phyloP scores from a whole-genome alignment of 1,140 invertebrate species.

The Harlomillsia oculata region DNA sequence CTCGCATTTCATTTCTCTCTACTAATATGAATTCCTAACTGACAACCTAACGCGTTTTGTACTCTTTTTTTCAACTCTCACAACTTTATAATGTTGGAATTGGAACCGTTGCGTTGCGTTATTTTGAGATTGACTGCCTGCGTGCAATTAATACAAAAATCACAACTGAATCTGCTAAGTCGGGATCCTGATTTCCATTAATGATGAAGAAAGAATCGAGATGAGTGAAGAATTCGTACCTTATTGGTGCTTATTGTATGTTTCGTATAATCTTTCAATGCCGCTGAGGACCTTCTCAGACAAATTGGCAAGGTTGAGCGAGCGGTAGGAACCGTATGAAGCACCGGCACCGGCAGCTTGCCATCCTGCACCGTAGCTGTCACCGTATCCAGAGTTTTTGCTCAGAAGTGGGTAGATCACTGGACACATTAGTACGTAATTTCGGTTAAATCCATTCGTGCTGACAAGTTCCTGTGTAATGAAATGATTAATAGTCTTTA shows the following conservation, averaged over 20 bases:
- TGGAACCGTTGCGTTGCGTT: too few species aligned
- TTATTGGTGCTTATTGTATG: conserved; percentile 36
- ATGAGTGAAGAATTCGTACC: neutral
- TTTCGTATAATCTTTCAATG: conserved; percentile 34
- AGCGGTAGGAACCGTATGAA: conserved; percentile 34
- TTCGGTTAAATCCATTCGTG: neutral
- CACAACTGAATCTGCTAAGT: too few species aligned
- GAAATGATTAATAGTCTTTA: neutral
- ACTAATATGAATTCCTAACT: too few species aligned
- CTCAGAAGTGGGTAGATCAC: conserved; percentile 36
- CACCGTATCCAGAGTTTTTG: conserved; percentile 35
- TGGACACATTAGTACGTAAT: conserved; percentile 1
- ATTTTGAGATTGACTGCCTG: too few species aligned
- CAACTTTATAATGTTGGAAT: neutral
- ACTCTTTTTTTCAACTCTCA: neutral
- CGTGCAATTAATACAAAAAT: too few species aligned
- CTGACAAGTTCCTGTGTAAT: neutral
- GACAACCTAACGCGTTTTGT: neutral
- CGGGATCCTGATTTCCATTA: neutral
- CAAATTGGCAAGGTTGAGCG: conserved; percentile 32
- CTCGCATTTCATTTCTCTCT: too few species aligned
- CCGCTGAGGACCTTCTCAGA: conserved; percentile 31
- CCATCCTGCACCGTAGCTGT: conserved; percentile 24
- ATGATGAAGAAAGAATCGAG: too few species aligned
- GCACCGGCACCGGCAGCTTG: conserved; percentile 8